Base-by-base conservation (phyloP, 37 sponge, comb jelly and placozoan genomes). In the Amphimedon queenslandica region DNA sequence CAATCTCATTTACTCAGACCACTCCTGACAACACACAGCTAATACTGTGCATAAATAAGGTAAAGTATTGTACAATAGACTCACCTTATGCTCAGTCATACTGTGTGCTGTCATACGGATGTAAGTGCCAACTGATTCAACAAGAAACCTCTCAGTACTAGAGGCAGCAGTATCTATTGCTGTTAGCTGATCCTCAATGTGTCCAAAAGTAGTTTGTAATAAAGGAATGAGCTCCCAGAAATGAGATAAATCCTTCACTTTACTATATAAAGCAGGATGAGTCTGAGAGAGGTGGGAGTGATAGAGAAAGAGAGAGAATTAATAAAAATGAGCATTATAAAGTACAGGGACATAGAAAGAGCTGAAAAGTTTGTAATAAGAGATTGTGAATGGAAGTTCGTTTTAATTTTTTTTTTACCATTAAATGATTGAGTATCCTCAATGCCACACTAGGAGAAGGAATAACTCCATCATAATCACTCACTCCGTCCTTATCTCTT, bases 241-340 rank as follows among this genome's bases (percentile, higher is more conserved):
- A 8, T 47, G 13, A 47, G 8, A 13, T 18, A 47, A 18, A 47
- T 47, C 13, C 13, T 47, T 47, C 8, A 47, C 53, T 47, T 47
- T 13, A 47, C 13, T 13, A 47, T 47, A 47, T 13, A 47, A 13
- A 18, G 13, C 13, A 47, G 53, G 53, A 47, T 47, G 53, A 47
- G 13, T 47, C 53, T 47, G 13, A 8, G n/a, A n/a, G n/a, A n/a
- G n/a, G 73, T 27, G 73, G 13, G 73, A 29, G 73, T 36, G 70
- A 68, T 36, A 37, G 70, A 68, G 70, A 68, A 40, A 37, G 70
- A 68, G 70, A 68, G 70, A 37, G 70, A 68, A 40, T 36, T 36
- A 37, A 40, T 36, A 34, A 68, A 40, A 37, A 40, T 36, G 70
- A 68, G 70, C 8, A 40, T 35, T 51, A 37, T 25, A 76, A 65